Evolutionary conservation across 2,888 invertebrate genomes (phyloP), one percentile per base, ranked within the genome.

Genomic region (Himalopsyche kuldschensis): DNA sequence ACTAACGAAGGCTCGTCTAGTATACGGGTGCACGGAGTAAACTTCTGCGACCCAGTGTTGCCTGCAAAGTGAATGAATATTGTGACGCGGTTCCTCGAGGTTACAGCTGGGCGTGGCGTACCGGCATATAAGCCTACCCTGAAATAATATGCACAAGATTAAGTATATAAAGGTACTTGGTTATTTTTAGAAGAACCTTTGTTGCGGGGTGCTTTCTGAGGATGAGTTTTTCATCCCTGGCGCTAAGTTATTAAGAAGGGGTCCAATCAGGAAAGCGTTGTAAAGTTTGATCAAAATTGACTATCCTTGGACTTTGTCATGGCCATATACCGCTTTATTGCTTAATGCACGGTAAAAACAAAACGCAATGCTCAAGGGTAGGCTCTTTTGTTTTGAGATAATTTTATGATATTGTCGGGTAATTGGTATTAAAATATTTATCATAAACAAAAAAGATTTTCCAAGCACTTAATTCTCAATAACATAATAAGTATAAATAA

Each of bases 11-110:
- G 15, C 15, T 69, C 15, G 27, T 69, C 69, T 24, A 27, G 69
- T 27, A 15, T 27, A 69, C 15, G 15, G 69, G 3, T 69, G 3
- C 24, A 15, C 69, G 4, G 27, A 6, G 69, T 69, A 30, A 69
- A 69, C 69, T 69, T 69, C 69, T 69, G 69, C 30, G 27, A 69
- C 10, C 69, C 69, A 27, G 69, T 69, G 30, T 27, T 27, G 27
- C 27, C 69, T 27, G 69, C 69, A 69, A 69, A 69, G 69, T 69
- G 69, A 81, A 81, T 81, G 76, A 77, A 81, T 30, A 63, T 69
- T 63, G 24, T 80, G 55, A 63, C 31, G 63, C 69, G 20, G 69
- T 69, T 69, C 69, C 11, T 27, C 63, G 63, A 63, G 41, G 55
- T 63, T 47, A 32, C 11, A 32, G 41, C 32, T 63, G 80, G 80